Evolutionary conservation across 2,888 invertebrate genomes (phyloP), one percentile per base, ranked within the genome.

Genomic region (Achlya flavicornis): DNA sequence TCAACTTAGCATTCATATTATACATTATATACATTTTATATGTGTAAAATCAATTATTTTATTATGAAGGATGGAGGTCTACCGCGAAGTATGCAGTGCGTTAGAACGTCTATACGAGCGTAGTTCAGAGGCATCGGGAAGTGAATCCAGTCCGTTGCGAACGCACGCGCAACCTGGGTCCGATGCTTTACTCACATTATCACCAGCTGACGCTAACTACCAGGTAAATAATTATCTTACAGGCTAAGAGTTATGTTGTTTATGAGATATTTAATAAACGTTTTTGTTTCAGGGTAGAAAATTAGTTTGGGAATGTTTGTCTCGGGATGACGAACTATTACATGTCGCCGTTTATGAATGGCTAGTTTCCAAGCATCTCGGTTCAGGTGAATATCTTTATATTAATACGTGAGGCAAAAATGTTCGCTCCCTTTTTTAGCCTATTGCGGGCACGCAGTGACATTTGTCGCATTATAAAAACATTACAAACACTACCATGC

Each of bases 331-430:
- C 88, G 98, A 99, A 83, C 94, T 98, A 16, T 95, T 98, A 65
- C 99, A 99, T 81, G 96, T 97, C 0, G 96, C 97, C 0, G 94
- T 99, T 0, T 99, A 99, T 85, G 97, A 98, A 76, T 99, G 99
- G 99, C 95, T 99, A 84, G 95, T 98, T 70, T 94, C 95, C 0
- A 96, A 97, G 83, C 95, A 96, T 73, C 94, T 97, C 83, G 95
- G 96, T 58, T 87, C 92, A 78, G 93, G 93, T 93, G 59, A 33
- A 60, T 35, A 7, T 48, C 26, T 26, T 26, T 26, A 26, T 26
- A 26, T 26, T 26, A 26, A 26, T 26, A 26, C 26, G 26, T 26
- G 26, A 26, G 2, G 26, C 26, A 26, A 26, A 26, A 26, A 26
- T 26, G 26, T 26, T 26, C 26, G 26, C 26, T 26, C 26, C 26